A percentile compares a stretch with the other conserved stretches of the same genome.
phyloP scores from a whole-genome alignment of 2,113 vertebrate genomes.

The Alces alces region DNA sequence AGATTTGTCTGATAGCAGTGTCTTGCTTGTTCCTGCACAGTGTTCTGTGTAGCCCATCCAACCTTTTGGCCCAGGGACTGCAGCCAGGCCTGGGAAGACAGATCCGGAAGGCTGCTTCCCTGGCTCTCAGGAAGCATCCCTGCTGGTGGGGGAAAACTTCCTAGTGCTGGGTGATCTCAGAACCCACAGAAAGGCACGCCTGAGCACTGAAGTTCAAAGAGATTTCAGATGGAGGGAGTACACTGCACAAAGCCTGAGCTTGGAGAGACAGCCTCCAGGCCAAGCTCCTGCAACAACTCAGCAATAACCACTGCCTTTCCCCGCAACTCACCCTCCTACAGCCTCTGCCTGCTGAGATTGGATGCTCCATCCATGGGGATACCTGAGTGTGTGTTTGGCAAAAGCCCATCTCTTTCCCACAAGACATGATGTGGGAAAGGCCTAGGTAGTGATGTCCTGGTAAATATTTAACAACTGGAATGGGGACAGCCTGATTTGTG shows the following conservation, averaged over 20 bases:
- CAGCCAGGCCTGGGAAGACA: background rate
- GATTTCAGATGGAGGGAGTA: background rate
- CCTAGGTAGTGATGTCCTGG: background rate
- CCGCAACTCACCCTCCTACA: background rate
- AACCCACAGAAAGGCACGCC: background rate
- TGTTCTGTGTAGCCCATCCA: background rate
- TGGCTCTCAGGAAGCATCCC: background rate
- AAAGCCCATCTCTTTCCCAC: background rate
- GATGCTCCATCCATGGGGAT: background rate
- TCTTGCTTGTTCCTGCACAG: background rate
- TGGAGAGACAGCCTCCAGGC: background rate
- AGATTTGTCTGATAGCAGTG: background rate
- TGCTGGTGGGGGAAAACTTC: background rate
- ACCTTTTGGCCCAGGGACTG: background rate
- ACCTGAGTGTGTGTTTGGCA: background rate
- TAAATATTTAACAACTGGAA: background rate
- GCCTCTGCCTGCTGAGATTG: background rate
- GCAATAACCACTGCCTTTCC: accelerated
- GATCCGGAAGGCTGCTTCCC: background rate
- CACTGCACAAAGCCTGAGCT: background rate
- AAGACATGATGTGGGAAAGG: background rate
- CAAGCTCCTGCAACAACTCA: background rate
- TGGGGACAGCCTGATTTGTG: background rate
- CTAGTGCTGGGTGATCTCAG: background rate
- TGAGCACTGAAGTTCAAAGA: background rate